Evolutionary conservation across 2,113 vertebrate genomes (phyloP).

Genomic region (Anhinga rufa): DNA sequence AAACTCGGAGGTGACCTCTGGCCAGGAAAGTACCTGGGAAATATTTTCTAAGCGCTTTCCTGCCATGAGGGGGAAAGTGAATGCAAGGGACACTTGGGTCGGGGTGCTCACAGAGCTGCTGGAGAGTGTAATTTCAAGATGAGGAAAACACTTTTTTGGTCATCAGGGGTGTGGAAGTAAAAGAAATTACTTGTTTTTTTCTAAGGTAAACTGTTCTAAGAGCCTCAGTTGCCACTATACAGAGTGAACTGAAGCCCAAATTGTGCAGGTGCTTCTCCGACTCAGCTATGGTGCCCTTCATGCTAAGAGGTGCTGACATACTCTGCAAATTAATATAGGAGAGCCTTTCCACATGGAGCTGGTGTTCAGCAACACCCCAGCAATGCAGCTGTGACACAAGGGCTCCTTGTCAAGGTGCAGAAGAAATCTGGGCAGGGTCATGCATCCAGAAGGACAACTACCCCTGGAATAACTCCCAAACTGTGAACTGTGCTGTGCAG

Average conservation of each 20-base stretch:
- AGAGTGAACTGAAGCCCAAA: background rate
- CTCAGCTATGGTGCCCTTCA: accelerated
- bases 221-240: background rate
- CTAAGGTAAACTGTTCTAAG: background rate
- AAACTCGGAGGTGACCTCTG: slow-evolving; percentile 7
- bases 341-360: background rate
- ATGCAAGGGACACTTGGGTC: background rate
- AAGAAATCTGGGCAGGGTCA: background rate
- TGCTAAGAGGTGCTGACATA: background rate
- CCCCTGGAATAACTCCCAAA: background rate
- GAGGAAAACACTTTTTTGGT: background rate
- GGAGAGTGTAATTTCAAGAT: background rate
- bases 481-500: background rate
- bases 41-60: slow-evolving; percentile 29
- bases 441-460: background rate
- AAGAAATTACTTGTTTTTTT: background rate
- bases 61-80: background rate
- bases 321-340: background rate
- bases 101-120: background rate
- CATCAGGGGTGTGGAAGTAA: background rate
- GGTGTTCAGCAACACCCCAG: background rate
- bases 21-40: slow-evolving; percentile 48
- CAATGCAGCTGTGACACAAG: background rate
- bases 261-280: background rate
- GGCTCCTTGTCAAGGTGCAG: background rate